Evolutionary conservation across 1,140 invertebrate genomes (phyloP), one percentile per base, ranked within the genome.

Genomic region (Campoletis sonorensis): DNA sequence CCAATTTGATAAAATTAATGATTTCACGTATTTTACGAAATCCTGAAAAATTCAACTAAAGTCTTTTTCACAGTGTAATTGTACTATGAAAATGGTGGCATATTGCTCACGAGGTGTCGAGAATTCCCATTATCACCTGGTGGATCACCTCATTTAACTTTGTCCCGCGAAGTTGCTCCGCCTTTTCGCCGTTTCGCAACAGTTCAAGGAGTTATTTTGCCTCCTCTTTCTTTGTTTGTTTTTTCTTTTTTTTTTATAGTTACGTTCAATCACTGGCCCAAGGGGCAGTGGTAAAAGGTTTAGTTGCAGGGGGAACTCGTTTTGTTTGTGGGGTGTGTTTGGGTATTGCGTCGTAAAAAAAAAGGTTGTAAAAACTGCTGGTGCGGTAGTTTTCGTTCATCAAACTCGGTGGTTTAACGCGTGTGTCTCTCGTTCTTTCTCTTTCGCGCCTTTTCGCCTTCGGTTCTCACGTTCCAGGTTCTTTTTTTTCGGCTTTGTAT

Each of bases 311-410:
- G 51, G 78, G 79, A 80, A 54, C 30, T 61, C 49, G 23, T 18
- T 30, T 21, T 40, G 58, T 30, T 61, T 7, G 54, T 61, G 79
- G 81, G 81, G 79, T 64, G 75, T 80, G 79, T 76, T 77, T 79
- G 80, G 84, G 78, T 85, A 86, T 85, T 80, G 82, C 82, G 81
- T 88, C 88, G 84, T 89, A 89, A 89, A 88, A 89, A 83, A 54
- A 54, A 84, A 85, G 84, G 87, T 77, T 86, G 82, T 87, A 89
- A 89, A 88, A 89, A 85, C 58, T 82, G n/a, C 81, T 77, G 49
- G 72, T 26, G 76, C 1, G 51, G 15, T 49, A 16, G 54, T 37
- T 54, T 78, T 78, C 76, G 76, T 78, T 64, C 76, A 64, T 78
- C 76, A 78, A 58, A 67, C 30, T 45, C 72, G 40, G 76, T 61